Evolutionary conservation across 1,140 invertebrate species (phyloP).

Genomic region (Drosophila murphyi): DNA sequence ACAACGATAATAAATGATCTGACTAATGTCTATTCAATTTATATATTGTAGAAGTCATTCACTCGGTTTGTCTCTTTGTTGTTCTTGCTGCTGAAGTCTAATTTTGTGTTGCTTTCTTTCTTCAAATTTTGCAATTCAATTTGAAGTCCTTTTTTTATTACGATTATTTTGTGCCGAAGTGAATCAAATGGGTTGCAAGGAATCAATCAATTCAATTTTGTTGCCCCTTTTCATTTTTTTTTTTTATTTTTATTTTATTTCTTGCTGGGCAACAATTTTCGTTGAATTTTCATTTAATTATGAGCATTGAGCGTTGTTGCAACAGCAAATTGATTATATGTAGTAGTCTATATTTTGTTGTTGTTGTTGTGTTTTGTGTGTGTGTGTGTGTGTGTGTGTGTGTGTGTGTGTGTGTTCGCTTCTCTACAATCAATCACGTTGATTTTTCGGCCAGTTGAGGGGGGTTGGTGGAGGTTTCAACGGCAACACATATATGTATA

Average conservation of each 20-base stretch:
- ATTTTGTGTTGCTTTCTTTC: conserved; percentile 1
- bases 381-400: no score
- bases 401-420: no score
- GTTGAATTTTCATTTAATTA: conserved; percentile 64
- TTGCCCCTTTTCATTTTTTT: conserved; percentile 11
- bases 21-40: conserved; percentile 2
- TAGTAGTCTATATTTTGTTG: neutral
- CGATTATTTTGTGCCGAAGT: conserved; percentile 3
- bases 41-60: conserved; percentile 1
- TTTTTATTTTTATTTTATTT: neutral
- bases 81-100: neutral
- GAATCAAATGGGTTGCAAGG: conserved; percentile 8
- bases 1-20: neutral
- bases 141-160: conserved; percentile 26
- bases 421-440: conserved; percentile 60
- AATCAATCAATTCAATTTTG: conserved; percentile 70
- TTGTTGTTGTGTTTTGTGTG: no score
- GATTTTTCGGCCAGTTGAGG: neutral
- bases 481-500: neutral
- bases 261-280: conserved; percentile 13
- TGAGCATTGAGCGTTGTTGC: conserved; percentile 19
- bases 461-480: neutral
- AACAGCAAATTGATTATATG: conserved; percentile 59
- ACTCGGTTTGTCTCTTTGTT: conserved; percentile 4
- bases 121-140: conserved; percentile 13